These are phyloP conservation scores for Mactra quadrangularis DNA, from an alignment of 1,140 invertebrate species.

Conservation along the genomic window DNA sequence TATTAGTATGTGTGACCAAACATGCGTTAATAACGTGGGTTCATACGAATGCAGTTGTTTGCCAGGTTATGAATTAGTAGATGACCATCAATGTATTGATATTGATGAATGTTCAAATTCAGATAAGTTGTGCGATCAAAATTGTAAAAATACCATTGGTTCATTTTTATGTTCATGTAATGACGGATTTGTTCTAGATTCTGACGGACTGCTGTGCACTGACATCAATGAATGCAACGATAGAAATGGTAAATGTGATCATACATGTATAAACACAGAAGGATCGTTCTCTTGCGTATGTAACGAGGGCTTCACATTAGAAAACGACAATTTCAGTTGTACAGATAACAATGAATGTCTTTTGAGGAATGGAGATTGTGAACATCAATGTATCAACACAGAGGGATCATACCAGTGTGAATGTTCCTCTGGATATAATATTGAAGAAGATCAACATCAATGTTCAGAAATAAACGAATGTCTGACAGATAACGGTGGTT, in stretches of 20 bases:
- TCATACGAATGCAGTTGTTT: no score
- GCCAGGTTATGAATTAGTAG: neutral
- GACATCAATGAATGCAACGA: neutral
- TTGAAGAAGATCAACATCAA: neutral
- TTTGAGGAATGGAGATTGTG: neutral
- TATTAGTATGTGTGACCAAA: no score
- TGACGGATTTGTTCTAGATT: neutral
- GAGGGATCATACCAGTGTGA: neutral
- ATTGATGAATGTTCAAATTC: neutral
- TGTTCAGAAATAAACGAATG: neutral
- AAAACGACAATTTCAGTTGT: neutral
- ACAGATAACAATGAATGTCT: neutral
- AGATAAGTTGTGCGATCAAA: neutral
- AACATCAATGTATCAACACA: neutral
- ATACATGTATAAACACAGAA: neutral
- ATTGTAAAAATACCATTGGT: neutral
- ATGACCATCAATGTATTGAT: neutral
- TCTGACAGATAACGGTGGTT: neutral
- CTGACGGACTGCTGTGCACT: neutral
- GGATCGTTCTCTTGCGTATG: neutral
- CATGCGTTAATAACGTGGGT: no score
- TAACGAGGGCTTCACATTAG: neutral
- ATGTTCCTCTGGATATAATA: neutral
- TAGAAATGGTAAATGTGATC: neutral
- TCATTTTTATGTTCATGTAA: neutral